phyloP scores from a whole-genome alignment of 1,140 invertebrate genomes.

The Neodiprion pinetum region DNA sequence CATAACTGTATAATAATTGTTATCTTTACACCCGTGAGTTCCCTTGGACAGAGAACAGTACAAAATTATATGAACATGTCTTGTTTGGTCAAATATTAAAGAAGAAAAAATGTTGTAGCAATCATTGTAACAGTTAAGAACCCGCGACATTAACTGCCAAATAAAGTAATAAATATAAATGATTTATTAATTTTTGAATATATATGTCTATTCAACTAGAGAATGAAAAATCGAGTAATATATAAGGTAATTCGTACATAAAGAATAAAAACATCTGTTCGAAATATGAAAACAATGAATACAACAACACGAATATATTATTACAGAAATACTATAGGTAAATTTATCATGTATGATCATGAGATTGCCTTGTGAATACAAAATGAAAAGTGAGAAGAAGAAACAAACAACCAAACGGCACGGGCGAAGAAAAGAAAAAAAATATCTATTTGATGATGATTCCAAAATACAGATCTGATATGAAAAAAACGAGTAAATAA shows the following conservation, averaged over 20 bases:
- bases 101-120: not conserved
- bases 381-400: not conserved
- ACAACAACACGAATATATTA: not conserved
- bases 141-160: not conserved
- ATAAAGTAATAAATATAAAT: not conserved
- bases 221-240: not conserved
- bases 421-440: not conserved
- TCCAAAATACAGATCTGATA: conserved; percentile 16
- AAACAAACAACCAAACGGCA: conserved; percentile 9
- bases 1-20: too few species aligned
- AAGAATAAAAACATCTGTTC: not conserved
- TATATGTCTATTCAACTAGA: not conserved
- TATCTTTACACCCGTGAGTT: too few species aligned
- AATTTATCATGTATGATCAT: not conserved
- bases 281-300: not conserved
- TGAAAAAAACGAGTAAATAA: not conserved
- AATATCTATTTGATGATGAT: conserved; percentile 24
- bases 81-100: not conserved
- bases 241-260: not conserved
- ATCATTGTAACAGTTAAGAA: not conserved
- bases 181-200: not conserved
- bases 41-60: too few species aligned
- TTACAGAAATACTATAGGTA: not conserved
- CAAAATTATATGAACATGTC: too few species aligned
- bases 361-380: not conserved